A percentile compares a stretch with the other conserved stretches of the same genome.
These are phyloP conservation scores for Teleiodes luculella DNA, from an alignment of 2,888 invertebrate genomes.

Conservation along the genomic window DNA sequence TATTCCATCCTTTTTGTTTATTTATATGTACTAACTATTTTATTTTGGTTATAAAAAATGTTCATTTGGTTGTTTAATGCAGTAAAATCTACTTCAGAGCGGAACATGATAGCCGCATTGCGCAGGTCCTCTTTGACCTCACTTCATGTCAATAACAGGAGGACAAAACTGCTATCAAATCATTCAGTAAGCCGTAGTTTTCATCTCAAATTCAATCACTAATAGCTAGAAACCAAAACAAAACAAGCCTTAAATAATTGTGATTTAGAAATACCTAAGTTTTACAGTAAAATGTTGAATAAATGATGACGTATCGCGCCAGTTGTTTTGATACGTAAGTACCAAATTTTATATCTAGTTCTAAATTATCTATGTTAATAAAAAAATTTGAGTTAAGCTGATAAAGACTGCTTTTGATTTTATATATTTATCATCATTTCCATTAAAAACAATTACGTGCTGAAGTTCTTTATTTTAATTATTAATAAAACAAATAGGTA, in stretches of 20 bases:
- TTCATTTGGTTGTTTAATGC: not conserved
- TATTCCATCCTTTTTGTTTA: not conserved
- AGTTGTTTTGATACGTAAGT: conserved; percentile 11
- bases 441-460: too few species aligned
- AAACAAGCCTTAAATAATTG: not conserved
- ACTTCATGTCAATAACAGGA: conserved; percentile 43
- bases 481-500: too few species aligned
- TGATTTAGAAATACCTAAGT: not conserved
- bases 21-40: too few species aligned
- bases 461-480: too few species aligned
- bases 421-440: too few species aligned
- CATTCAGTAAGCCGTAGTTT: not conserved
- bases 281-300: not conserved
- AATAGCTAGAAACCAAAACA: not conserved
- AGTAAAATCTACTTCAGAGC: not conserved
- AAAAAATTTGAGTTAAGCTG: too few species aligned
- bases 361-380: too few species aligned
- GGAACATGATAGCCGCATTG: conserved; percentile 45
- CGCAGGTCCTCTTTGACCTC: conserved; percentile 39
- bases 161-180: conserved; percentile 23
- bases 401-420: too few species aligned
- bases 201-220: not conserved
- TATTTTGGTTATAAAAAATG: not conserved
- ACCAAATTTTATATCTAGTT: not conserved
- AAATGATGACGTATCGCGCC: not conserved